Base-by-base conservation (phyloP, 2,797 vertebrate genomes). In the Oryzias dopingdopingensis region DNA sequence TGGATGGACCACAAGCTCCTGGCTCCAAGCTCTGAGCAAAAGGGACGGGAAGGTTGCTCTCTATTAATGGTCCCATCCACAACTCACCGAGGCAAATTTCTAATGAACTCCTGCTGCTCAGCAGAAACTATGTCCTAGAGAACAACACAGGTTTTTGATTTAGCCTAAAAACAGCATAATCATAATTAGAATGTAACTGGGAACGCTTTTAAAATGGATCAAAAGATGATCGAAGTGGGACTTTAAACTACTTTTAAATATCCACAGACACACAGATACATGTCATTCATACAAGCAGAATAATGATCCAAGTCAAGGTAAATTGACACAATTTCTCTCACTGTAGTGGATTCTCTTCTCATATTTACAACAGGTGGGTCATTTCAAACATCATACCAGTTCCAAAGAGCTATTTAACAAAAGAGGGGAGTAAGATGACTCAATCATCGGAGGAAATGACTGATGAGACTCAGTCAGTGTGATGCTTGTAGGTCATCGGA, bases 401-500 rank as follows among this genome's bases (percentile, higher is more conserved):
- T 70, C 71, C 75, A 69, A 54, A 70, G 64, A 75, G 74, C 82
- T 88, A 85, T 85, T 80, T 63, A 74, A 81, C 80, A 77, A 65
- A 12, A 70, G 65, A 74, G 59, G 1, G 7, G 45, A 60, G 59
- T 73, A 69, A 58, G 80, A 87, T 82, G 86, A 86, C 75, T 89
- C 79, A 88, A 85, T 86, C 83, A 79, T 54, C 61, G 2, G 63
- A 83, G 84, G 84, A 88, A 88, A 79, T 84, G 79, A 84, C 81
- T 82, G 86, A 84, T 80, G 81, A 81, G 72, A 77, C 79, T 84
- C 79, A 80, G 71, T 72, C 67, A 57, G 65, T 63, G 42, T 65
- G 65, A 84, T 42, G 71, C 66, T 50, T 67, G 62, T 78, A 82
- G 81, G 79, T 85, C 77, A 79, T 72, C 44, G 67, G 76, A 87